Percentiles rank a stretch among this genome's conserved stretches.
Conservation (phyloP, 2,113 vertebrate genomes). For the Entelurus aequoreus region DNA sequence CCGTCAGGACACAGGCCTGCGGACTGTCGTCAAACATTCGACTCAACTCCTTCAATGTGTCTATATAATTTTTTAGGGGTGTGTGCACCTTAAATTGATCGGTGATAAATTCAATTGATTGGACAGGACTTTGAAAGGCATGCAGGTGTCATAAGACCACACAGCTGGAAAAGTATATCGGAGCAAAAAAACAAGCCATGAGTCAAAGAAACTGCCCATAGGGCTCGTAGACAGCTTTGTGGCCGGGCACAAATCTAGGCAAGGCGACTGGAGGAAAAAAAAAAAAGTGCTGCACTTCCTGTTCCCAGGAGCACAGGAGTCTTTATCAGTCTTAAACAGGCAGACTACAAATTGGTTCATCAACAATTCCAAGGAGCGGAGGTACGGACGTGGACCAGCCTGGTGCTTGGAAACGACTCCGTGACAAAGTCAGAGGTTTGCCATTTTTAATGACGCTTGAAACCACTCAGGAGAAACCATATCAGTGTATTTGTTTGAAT, state of each 20-base stretch:
- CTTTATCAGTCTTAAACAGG: constrained; percentile 2
- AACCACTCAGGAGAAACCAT: not conserved
- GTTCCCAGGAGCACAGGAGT: not conserved
- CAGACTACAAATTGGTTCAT: constrained; percentile 7
- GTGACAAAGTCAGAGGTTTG: not conserved
- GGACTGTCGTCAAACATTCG: no score
- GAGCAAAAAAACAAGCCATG: constrained; percentile 2
- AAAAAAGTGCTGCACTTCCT: not conserved
- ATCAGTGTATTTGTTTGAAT: not conserved
- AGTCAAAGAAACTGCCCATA: constrained; percentile 3
- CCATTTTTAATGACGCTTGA: no score
- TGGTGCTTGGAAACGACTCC: not conserved
- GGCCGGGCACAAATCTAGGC: constrained; percentile 6
- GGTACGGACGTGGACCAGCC: not conserved
- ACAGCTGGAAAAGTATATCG: not conserved
- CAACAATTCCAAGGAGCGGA: not conserved
- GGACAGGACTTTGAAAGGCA: not conserved
- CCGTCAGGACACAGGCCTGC: no score
- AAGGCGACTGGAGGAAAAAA: not conserved
- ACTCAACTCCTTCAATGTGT: no score
- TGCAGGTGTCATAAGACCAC: not conserved
- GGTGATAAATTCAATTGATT: no score
- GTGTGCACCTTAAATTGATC: no score
- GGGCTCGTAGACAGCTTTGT: constrained; percentile 3
- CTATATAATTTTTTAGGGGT: no score